Conservation (phyloP, 2,113 vertebrate species). For the Macroglossus sobrinus region DNA sequence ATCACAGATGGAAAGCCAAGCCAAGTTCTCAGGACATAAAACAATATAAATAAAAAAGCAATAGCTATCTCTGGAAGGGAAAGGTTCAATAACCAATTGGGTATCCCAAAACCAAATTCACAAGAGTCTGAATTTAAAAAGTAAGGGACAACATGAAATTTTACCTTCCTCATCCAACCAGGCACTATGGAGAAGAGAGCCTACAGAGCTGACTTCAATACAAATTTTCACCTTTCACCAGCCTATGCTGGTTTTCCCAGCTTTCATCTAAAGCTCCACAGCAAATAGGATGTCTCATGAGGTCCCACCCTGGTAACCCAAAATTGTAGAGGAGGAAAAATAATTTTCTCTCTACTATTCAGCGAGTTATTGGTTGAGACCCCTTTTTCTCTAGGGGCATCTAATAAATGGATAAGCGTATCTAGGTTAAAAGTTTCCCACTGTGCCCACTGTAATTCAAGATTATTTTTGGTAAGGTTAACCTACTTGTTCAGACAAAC, state of each 20-base stretch:
- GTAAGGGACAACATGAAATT: background rate
- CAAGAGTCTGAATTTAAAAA: background rate
- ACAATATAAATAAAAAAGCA: background rate
- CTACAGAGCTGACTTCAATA: background rate
- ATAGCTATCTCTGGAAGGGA: background rate
- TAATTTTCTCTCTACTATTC: background rate
- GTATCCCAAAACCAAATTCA: background rate
- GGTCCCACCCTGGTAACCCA: background rate
- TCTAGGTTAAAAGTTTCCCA: background rate
- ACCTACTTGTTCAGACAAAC: background rate
- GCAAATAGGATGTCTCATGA: background rate
- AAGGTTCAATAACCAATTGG: background rate
- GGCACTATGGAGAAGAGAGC: background rate
- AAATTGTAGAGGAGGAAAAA: background rate
- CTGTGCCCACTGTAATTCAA: background rate
- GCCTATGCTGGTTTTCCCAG: background rate
- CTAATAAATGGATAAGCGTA: background rate
- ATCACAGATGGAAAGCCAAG: background rate
- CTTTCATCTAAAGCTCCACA: background rate
- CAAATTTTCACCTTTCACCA: background rate
- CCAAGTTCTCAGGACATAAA: background rate
- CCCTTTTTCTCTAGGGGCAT: background rate
- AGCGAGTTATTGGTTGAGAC: background rate
- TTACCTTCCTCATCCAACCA: background rate
- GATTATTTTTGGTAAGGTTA: background rate